phyloP scores from a whole-genome alignment of 1,140 invertebrate genomes.

The Gonioctena quinquepunctata region DNA sequence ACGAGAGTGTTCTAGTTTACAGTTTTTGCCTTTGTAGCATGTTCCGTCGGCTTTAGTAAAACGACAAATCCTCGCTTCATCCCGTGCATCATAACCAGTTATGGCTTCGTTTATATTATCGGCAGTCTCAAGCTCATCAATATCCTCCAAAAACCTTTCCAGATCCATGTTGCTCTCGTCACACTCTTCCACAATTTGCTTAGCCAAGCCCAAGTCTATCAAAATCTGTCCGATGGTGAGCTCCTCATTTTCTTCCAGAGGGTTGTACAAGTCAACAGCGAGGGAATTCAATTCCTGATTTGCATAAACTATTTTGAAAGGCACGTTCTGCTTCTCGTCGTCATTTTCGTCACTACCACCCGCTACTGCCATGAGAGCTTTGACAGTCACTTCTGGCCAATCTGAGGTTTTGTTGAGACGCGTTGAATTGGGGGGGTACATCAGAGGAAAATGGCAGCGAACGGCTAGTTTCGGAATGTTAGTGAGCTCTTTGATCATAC shows the following conservation, averaged over 20 bases:
- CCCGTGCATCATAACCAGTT: slow-evolving; percentile 39
- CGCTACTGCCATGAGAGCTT: background rate
- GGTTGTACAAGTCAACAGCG: slow-evolving; percentile 9
- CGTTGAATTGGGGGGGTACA: slow-evolving; percentile 31
- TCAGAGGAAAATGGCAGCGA: slow-evolving; percentile 34
- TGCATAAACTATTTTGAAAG: background rate
- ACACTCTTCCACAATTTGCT: slow-evolving; percentile 29
- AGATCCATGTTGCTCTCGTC: slow-evolving; percentile 23
- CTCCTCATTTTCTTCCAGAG: background rate
- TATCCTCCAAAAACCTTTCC: slow-evolving; percentile 29
- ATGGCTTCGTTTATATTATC: slow-evolving; percentile 44
- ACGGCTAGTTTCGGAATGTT: slow-evolving; percentile 34
- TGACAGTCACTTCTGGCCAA: slow-evolving; percentile 20
- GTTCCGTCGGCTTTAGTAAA: slow-evolving; percentile 33
- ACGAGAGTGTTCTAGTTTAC: slow-evolving; percentile 38
- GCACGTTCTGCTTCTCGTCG: background rate
- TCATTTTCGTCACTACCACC: background rate
- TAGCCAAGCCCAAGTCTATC: slow-evolving; percentile 24
- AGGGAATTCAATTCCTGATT: background rate
- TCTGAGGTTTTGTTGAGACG: slow-evolving; percentile 21
- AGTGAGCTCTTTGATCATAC: slow-evolving; percentile 29
- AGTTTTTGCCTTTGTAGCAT: slow-evolving; percentile 40
- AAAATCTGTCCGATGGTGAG: slow-evolving; percentile 25
- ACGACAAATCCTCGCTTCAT: slow-evolving; percentile 40
- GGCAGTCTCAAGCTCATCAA: slow-evolving; percentile 27